Conservation (phyloP, 2,113 vertebrate species). For the Pitta sordida region DNA sequence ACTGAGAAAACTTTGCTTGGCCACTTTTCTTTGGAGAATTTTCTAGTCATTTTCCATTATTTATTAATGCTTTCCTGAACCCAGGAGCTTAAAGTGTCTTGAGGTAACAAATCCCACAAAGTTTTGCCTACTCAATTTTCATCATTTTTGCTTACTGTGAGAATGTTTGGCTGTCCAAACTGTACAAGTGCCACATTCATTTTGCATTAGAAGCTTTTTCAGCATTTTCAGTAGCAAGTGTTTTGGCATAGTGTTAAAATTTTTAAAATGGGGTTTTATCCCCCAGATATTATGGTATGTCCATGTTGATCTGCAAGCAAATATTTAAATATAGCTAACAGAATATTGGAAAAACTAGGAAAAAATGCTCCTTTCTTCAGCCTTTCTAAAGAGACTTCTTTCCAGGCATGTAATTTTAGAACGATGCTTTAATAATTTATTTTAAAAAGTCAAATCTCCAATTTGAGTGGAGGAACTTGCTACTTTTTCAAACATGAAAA, state of each 20-base stretch:
- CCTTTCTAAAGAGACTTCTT: not conserved
- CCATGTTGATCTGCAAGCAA: not conserved
- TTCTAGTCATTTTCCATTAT: not conserved
- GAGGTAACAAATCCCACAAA: not conserved
- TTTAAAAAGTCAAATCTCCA: not conserved
- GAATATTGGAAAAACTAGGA: not conserved
- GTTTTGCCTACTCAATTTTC: not conserved
- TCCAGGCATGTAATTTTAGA: not conserved
- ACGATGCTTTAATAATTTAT: not conserved
- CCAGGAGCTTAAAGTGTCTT: not conserved
- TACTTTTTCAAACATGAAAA: not conserved
- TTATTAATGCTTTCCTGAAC: slow-evolving; percentile 10
- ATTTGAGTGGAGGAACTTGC: not conserved
- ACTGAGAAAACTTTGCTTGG: not conserved
- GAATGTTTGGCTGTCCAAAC: not conserved
- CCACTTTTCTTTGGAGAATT: not conserved
- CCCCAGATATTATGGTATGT: not conserved
- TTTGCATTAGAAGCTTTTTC: slow-evolving; percentile 35
- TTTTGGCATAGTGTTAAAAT: not conserved
- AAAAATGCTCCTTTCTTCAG: not conserved
- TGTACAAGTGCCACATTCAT: not conserved
- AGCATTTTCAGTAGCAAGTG: not conserved
- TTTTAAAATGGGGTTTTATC: not conserved
- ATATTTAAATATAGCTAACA: not conserved
- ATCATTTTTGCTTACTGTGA: not conserved